Conservation (phyloP, 2,797 vertebrate genomes). For the Babyrousa celebensis region DNA sequence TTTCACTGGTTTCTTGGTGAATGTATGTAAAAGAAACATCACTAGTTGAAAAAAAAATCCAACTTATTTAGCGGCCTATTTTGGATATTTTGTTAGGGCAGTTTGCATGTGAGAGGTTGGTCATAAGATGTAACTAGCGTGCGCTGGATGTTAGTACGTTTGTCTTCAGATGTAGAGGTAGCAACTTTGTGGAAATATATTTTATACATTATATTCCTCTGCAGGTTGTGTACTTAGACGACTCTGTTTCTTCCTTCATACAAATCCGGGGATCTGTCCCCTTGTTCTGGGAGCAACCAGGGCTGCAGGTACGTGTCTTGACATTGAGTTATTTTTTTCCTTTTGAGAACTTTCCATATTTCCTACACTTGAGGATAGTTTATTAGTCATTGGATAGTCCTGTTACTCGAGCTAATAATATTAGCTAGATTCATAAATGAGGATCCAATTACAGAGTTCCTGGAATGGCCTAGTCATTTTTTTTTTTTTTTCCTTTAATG, state of each 20-base stretch:
- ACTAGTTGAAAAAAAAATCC: slow-evolving; percentile 15
- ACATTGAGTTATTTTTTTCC: background rate
- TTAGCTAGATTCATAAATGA: background rate
- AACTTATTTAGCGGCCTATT: background rate
- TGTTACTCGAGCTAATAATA: background rate
- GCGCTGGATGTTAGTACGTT: background rate
- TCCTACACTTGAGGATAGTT: slow-evolving; percentile 14
- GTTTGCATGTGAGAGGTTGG: background rate
- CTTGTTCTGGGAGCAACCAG: slow-evolving; percentile 99
- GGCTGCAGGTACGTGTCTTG: slow-evolving; percentile 95
- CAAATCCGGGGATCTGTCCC: slow-evolving; percentile 99
- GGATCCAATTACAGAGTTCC: background rate
- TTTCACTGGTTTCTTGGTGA: slow-evolving; percentile 52
- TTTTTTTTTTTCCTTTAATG: background rate
- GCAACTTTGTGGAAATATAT: background rate
- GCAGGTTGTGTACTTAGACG: slow-evolving; percentile 98
- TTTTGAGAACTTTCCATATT: slow-evolving; percentile 12
- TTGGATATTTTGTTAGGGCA: background rate
- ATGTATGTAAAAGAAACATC: background rate
- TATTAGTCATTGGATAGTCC: background rate
- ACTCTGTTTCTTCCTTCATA: slow-evolving; percentile 98
- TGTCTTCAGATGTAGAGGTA: background rate
- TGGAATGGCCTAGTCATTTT: background rate
- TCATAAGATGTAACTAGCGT: background rate
- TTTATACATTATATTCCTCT: background rate